These are phyloP conservation scores for Smithornis capensis DNA, from an alignment of 2,113 vertebrate species.

Conservation along the genomic window DNA sequence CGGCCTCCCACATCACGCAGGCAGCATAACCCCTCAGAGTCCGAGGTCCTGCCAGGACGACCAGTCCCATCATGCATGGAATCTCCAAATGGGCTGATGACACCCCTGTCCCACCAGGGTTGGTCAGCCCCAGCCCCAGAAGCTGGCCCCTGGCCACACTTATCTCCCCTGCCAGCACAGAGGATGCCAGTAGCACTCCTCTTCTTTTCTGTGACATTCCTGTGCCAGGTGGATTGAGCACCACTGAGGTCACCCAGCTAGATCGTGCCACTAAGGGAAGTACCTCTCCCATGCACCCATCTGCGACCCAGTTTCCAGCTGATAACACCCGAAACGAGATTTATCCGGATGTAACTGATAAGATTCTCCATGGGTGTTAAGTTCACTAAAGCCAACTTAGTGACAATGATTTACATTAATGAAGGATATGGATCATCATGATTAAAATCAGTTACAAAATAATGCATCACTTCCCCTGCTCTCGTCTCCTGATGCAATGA, in stretches of 20 bases:
- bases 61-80: rapidly evolving
- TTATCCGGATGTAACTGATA: rapidly evolving
- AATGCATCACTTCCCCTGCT: background rate
- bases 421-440: rapidly evolving
- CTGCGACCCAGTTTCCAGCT: background rate
- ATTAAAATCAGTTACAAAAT: background rate
- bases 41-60: background rate
- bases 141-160: rapidly evolving
- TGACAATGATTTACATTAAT: background rate
- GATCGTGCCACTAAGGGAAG: background rate
- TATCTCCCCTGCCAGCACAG: rapidly evolving
- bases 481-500: background rate
- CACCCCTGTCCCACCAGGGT: background rate
- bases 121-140: background rate
- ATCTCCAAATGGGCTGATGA: background rate
- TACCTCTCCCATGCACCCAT: background rate
- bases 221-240: background rate
- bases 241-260: background rate
- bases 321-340: rapidly evolving
- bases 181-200: background rate
- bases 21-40: slow-evolving; percentile 24
- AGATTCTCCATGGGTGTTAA: background rate
- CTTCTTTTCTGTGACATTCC: background rate
- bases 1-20: slow-evolving; percentile 56
- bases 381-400: background rate